Conservation (phyloP, 2,797 vertebrate species). For the Rhyacichthys aspro region DNA sequence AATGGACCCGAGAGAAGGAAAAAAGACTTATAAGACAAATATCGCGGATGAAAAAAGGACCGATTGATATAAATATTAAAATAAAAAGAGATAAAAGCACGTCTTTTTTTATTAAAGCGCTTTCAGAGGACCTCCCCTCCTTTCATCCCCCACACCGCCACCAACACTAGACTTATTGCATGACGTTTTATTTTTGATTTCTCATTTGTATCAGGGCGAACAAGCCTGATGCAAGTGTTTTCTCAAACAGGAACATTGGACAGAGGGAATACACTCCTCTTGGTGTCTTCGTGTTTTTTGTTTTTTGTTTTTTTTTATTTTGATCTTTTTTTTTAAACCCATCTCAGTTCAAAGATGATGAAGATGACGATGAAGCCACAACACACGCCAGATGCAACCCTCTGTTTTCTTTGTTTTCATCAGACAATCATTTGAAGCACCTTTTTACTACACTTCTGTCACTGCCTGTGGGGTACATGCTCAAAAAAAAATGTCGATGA, state of each 20-base stretch:
- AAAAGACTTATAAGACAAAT: conserved; percentile 78
- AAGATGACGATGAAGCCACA: conserved; percentile 61
- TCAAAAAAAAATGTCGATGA: conserved; percentile 94
- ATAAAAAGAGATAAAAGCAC: conserved; percentile 91
- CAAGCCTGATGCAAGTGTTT: conserved; percentile 76
- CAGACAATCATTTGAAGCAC: conserved; percentile 99
- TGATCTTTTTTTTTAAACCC: conserved; percentile 29
- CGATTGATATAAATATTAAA: conserved; percentile 85
- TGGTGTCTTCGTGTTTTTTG: conserved; percentile 83
- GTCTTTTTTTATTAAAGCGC: conserved; percentile 89
- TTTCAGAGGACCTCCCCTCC: conserved; percentile 91
- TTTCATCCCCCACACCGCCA: conserved; percentile 78
- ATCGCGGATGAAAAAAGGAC: conserved; percentile 86
- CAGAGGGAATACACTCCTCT: conserved; percentile 90
- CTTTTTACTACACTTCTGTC: conserved; percentile 97
- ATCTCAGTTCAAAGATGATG: conserved; percentile 78
- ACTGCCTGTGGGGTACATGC: conserved; percentile 99
- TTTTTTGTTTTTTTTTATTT: conserved; percentile 11
- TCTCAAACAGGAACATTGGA: conserved; percentile 86
- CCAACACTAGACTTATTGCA: conserved; percentile 85
- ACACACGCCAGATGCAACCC: conserved; percentile 91
- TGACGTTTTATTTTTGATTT: conserved; percentile 83
- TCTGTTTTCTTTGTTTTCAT: conserved; percentile 91
- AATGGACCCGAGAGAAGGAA: conserved; percentile 87
- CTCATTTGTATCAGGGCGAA: conserved; percentile 85